phyloP scores from a whole-genome alignment of 2,797 vertebrate genomes.

The Smutsia temminckii region DNA sequence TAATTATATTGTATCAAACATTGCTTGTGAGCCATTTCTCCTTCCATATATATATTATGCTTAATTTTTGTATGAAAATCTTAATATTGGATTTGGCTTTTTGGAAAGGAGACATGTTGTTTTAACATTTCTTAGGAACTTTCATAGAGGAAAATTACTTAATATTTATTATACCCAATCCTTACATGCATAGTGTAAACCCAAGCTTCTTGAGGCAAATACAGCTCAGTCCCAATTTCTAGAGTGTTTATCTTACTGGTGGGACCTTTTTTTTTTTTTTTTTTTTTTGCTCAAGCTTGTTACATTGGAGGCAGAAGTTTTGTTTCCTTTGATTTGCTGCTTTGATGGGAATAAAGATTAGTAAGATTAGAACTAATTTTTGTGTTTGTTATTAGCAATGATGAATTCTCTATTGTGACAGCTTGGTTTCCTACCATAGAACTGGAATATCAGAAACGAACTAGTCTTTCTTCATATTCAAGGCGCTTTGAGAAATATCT shows the following conservation, averaged over 20 bases:
- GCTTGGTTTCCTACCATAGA: neutral
- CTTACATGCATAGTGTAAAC: neutral
- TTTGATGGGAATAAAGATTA: neutral
- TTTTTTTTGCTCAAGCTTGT: neutral
- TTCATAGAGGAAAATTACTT: neutral
- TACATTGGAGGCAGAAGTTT: neutral
- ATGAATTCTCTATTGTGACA: neutral
- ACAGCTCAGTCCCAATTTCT: neutral
- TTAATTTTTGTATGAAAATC: neutral
- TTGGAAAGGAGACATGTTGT: neutral
- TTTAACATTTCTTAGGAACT: neutral
- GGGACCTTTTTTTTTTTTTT: neutral
- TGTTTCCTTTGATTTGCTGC: neutral
- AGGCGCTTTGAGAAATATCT: neutral
- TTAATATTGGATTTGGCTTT: neutral
- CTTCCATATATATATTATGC: neutral
- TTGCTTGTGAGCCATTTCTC: neutral
- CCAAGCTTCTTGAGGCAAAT: neutral
- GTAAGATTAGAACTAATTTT: neutral
- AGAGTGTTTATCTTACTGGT: neutral
- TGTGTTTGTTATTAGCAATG: neutral
- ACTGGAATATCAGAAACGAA: neutral
- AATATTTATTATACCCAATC: neutral
- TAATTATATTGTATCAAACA: neutral
- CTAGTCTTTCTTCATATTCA: neutral